Conservation (phyloP, 2,888 invertebrate genomes). For the Himalopsyche tibetana region DNA sequence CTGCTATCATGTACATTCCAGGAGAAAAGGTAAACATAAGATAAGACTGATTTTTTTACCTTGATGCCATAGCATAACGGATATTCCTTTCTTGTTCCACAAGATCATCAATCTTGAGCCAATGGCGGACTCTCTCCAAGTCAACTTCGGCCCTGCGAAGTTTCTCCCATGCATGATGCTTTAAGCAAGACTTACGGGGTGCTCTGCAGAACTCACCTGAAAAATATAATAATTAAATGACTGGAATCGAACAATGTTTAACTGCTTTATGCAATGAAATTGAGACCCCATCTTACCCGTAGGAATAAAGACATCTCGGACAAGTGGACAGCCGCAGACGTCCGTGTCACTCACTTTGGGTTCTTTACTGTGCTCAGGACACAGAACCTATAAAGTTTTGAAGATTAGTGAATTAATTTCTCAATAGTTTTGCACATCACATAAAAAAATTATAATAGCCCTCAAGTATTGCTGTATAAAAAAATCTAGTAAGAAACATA, state of each 20-base stretch:
- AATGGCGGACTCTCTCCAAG: slow-evolving; percentile 93
- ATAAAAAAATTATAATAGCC: background rate
- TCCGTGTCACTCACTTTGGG: slow-evolving; percentile 90
- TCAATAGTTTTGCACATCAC: background rate
- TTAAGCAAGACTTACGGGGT: slow-evolving; percentile 92
- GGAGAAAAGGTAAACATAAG: no score
- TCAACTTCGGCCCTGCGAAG: slow-evolving; percentile 95
- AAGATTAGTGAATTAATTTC: background rate
- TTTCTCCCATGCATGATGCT: slow-evolving; percentile 98
- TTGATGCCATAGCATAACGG: slow-evolving; percentile 80
- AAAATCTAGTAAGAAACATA: no score
- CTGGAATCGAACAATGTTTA: background rate
- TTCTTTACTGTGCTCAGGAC: slow-evolving; percentile 98
- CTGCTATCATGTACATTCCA: no score
- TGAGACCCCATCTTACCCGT: slow-evolving; percentile 73
- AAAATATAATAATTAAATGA: background rate
- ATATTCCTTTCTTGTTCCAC: slow-evolving; percentile 95
- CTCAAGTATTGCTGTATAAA: no score
- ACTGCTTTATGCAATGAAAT: background rate
- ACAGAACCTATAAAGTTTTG: slow-evolving; percentile 80
- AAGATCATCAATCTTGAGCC: slow-evolving; percentile 95
- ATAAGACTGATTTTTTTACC: slow-evolving; percentile 68
- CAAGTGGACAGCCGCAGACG: slow-evolving; percentile 96
- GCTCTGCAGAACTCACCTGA: slow-evolving; percentile 87
- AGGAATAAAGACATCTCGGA: slow-evolving; percentile 88